Base-by-base conservation (phyloP, 2,888 invertebrate species). In the Keiferia lycopersicella region DNA sequence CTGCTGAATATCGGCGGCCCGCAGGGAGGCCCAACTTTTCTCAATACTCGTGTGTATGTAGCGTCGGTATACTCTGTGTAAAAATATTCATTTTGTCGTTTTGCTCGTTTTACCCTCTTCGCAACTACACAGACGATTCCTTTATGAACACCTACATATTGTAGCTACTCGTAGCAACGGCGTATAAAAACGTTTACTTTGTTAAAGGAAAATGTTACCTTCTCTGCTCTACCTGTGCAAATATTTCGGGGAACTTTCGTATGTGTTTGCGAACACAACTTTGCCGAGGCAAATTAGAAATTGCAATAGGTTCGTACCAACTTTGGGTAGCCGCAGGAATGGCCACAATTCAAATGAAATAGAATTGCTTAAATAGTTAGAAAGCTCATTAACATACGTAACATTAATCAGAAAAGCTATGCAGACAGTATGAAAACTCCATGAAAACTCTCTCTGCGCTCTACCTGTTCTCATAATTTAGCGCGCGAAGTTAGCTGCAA, bases 31-130 rank as follows among this genome's bases (percentile, higher is more conserved):
- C 59, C 67, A 77, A 76, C 74, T 76, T 74, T 72, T 64, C 62
- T 79, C 77, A 79, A 80, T 81, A 82, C 78, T 73, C 73, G 75
- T 73, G 74, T 80, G 80, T 82, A 80, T 50, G 48, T 51, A 51
- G 22, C 51, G 22, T 34, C 34, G 34, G 34, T 73, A 75, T 79
- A 76, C 39, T 62, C 78, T 79, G 81, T 83, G 82, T 85, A 85
- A 85, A 87, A 84, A 86, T 84, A 84, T 85, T 83, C 78, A 79
- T 83, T 83, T 81, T 78, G 76, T 78, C 78, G 78, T 79, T 81
- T 78, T 80, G 67, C 73, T 75, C 78, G 78, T 79, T 81, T 78
- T 80, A 67, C 73, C 75, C 69, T 72, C 73, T 61, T 53, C 30
- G 53, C 53, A 69, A 69, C 30, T 51, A 48, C 50, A 39, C 34